Evolutionary conservation across 2,888 invertebrate species (phyloP).

Genomic region (Lacanobia oleracea): DNA sequence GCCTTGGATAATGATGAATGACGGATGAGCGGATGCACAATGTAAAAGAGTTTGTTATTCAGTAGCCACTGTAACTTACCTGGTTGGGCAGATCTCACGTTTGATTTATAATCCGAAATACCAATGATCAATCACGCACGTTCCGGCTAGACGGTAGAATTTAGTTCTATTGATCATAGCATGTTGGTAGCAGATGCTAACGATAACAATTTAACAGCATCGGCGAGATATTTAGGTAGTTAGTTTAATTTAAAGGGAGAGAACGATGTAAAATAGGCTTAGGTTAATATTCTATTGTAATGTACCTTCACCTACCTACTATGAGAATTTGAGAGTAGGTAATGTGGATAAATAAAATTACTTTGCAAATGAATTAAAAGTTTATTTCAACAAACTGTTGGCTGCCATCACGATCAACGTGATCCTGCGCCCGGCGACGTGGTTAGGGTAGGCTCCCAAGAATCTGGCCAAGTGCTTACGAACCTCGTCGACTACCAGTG

Average conservation of each 20-base stretch:
- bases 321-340: neutral
- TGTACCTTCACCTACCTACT: neutral
- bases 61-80: neutral
- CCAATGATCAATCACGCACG: conserved; percentile 57
- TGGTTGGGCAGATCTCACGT: conserved; percentile 23
- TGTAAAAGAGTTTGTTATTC: conserved; percentile 8
- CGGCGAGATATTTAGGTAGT: neutral
- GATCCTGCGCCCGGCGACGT: conserved; percentile 91
- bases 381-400: conserved; percentile 78
- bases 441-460: conserved; percentile 91
- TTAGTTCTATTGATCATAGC: neutral
- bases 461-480: conserved; percentile 90
- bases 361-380: neutral
- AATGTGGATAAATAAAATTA: neutral
- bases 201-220: neutral
- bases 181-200: conserved; percentile 16
- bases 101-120: conserved; percentile 40
- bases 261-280: neutral
- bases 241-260: neutral
- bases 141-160: conserved; percentile 18
- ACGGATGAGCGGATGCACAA: conserved; percentile 26
- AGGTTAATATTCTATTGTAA: neutral
- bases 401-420: conserved; percentile 93
- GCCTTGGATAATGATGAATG: neutral
- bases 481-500: conserved; percentile 94